Percentiles rank a stretch among this genome's conserved stretches.
phyloP scores from a whole-genome alignment of 2,888 invertebrate species.

The Parapristionchus giblindavisi region DNA sequence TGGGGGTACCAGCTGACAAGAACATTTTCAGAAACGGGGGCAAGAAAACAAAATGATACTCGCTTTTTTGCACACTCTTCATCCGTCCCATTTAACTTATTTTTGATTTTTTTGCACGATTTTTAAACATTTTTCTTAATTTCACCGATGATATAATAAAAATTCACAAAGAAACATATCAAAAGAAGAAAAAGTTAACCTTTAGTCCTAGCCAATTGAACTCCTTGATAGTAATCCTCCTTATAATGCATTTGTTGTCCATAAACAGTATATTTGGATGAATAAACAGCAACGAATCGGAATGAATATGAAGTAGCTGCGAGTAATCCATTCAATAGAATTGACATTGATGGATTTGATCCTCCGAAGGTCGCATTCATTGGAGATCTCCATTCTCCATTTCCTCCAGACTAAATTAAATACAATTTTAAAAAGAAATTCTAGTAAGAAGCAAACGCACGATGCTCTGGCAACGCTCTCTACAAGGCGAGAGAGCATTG shows the following conservation, averaged over 20 bases:
- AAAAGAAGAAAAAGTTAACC: slow-evolving; percentile 41
- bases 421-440: not conserved
- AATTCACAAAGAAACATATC: too few species aligned
- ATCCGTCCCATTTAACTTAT: too few species aligned
- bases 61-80: too few species aligned
- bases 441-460: not conserved
- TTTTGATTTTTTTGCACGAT: not conserved
- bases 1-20: slow-evolving; percentile 64
- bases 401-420: slow-evolving; percentile 50
- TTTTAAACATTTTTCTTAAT: too few species aligned
- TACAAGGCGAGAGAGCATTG: not conserved
- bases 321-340: slow-evolving; percentile 43
- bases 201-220: slow-evolving; percentile 65
- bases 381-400: slow-evolving; percentile 59
- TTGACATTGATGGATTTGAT: slow-evolving; percentile 21
- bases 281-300: slow-evolving; percentile 65
- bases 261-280: slow-evolving; percentile 45
- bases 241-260: slow-evolving; percentile 51
- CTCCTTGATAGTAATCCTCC: slow-evolving; percentile 62
- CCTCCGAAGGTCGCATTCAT: slow-evolving; percentile 62
- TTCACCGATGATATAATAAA: too few species aligned
- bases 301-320: slow-evolving; percentile 68
- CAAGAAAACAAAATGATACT: too few species aligned
- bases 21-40: not conserved
- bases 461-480: too few species aligned